A percentile compares a stretch with the other conserved stretches of the same genome.
Evolutionary conservation across 1,140 invertebrate species (phyloP).

Genomic region (Brachionus koreanus): DNA sequence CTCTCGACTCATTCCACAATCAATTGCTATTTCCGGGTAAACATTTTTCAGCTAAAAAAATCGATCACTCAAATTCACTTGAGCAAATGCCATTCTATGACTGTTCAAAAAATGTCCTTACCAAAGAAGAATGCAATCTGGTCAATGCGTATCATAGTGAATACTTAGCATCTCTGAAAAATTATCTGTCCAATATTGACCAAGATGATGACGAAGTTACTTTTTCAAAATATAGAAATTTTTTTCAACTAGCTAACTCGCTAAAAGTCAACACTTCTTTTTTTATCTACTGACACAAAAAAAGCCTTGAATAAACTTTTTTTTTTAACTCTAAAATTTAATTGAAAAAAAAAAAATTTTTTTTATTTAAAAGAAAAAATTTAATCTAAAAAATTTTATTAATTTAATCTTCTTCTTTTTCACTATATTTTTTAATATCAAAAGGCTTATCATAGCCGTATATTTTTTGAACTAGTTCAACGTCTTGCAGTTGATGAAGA

Average conservation of each 20-base stretch:
- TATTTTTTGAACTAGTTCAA: constrained; percentile 17
- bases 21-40: background rate
- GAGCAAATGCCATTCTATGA: background rate
- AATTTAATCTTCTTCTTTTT: constrained; percentile 23
- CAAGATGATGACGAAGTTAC: constrained; percentile 6
- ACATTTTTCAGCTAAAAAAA: background rate
- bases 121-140: constrained; percentile 14
- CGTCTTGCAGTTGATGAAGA: background rate
- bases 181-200: constrained; percentile 4
- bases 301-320: background rate
- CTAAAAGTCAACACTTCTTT: constrained; percentile 21
- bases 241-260: background rate
- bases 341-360: too few relatives aligned
- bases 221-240: background rate
- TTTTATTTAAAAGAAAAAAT: too few relatives aligned
- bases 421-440: constrained; percentile 30
- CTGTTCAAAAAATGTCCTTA: constrained; percentile 23
- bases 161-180: background rate
- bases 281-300: constrained; percentile 12
- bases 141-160: constrained; percentile 12
- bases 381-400: background rate
- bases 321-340: background rate
- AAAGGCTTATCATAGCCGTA: constrained; percentile 41
- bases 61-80: background rate
- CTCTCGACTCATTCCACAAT: background rate